phyloP scores from a whole-genome alignment of 2,113 vertebrate genomes.

The Eulemur macaco region DNA sequence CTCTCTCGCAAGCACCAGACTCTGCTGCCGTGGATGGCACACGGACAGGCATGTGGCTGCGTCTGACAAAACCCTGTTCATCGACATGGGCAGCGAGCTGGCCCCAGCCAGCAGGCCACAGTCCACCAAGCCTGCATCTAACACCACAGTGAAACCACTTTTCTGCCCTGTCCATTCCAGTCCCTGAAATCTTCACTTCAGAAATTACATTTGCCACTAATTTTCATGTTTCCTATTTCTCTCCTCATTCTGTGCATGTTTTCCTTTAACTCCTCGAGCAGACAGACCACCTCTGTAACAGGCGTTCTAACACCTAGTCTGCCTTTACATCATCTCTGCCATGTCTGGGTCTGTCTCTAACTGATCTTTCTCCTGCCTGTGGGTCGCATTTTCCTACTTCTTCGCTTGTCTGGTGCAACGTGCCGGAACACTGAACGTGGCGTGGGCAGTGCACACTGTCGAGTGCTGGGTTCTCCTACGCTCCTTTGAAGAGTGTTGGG shows the following conservation, averaged over 20 bases:
- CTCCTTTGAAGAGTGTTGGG: neutral
- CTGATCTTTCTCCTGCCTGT: neutral
- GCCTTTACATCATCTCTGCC: neutral
- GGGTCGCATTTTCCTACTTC: neutral
- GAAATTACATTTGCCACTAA: accelerated
- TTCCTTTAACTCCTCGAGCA: neutral
- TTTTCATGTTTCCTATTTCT: neutral
- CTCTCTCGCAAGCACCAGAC: too few relatives aligned
- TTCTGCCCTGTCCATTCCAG: accelerated
- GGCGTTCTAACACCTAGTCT: too few relatives aligned
- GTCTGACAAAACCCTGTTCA: accelerated
- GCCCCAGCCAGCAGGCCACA: accelerated
- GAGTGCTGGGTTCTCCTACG: too few relatives aligned
- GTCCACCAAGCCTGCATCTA: accelerated
- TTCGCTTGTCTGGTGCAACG: neutral
- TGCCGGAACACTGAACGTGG: neutral
- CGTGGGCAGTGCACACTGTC: accelerated
- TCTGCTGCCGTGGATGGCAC: accelerated
- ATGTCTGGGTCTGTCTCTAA: neutral
- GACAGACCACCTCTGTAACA: accelerated
- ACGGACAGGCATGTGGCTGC: accelerated
- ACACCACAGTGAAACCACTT: accelerated
- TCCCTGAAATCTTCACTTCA: accelerated
- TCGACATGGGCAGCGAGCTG: accelerated
- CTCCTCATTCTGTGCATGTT: neutral